Conservation (phyloP, 2,888 invertebrate genomes). For the Lordiphosa fenestrarum region DNA sequence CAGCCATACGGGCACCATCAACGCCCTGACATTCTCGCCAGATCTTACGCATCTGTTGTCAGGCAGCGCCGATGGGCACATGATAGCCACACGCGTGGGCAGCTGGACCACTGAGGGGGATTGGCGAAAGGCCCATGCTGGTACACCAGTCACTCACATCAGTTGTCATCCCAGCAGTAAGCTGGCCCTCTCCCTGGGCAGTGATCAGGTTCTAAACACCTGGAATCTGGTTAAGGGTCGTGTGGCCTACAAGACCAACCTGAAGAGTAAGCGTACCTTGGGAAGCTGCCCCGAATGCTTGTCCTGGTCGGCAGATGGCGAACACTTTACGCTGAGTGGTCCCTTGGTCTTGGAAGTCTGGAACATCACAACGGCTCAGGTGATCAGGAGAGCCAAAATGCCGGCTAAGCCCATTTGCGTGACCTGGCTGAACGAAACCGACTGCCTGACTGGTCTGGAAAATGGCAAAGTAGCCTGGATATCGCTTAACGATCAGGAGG, state of each 20-base stretch:
- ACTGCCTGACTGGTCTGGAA: slow-evolving; percentile 87
- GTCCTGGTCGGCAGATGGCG: slow-evolving; percentile 88
- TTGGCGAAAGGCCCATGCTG: slow-evolving; percentile 92
- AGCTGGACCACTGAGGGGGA: slow-evolving; percentile 93
- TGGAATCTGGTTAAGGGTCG: slow-evolving; percentile 97
- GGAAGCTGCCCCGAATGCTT: slow-evolving; percentile 80
- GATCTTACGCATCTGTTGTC: slow-evolving; percentile 90
- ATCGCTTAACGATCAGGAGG: slow-evolving; percentile 81
- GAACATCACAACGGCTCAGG: slow-evolving; percentile 88
- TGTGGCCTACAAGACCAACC: slow-evolving; percentile 93
- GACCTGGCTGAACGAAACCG: slow-evolving; percentile 85
- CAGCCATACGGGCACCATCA: slow-evolving; percentile 92
- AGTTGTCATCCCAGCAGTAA: slow-evolving; percentile 94
- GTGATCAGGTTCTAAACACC: slow-evolving; percentile 90
- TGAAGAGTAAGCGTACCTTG: slow-evolving; percentile 84
- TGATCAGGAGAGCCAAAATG: slow-evolving; percentile 85
- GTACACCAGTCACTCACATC: slow-evolving; percentile 86
- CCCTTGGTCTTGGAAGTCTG: slow-evolving; percentile 89
- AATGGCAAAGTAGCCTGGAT: slow-evolving; percentile 86
- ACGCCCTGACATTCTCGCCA: slow-evolving; percentile 88
- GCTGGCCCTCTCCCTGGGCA: slow-evolving; percentile 91
- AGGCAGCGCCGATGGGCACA: slow-evolving; percentile 91
- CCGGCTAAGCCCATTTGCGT: slow-evolving; percentile 86
- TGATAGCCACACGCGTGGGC: slow-evolving; percentile 89
- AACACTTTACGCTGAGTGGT: slow-evolving; percentile 88